A percentile compares a stretch with the other conserved stretches of the same genome.
Conservation (phyloP, 1,140 invertebrate species). For the Rhyzopertha dominica region DNA sequence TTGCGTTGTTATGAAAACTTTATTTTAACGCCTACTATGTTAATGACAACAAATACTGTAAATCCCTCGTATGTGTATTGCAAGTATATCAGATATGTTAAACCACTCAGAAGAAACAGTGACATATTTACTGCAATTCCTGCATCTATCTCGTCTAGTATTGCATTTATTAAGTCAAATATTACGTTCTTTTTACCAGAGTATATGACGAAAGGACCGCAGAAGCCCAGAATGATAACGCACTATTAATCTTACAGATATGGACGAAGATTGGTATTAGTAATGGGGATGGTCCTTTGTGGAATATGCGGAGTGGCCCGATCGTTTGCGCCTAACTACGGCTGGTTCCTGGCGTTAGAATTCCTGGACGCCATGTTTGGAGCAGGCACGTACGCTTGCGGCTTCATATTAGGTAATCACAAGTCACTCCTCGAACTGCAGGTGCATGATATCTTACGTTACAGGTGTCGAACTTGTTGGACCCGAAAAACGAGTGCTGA, state of each 20-base stretch:
- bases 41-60: too few relatives aligned
- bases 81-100: too few relatives aligned
- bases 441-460: slow-evolving; percentile 24
- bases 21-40: too few relatives aligned
- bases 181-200: too few relatives aligned
- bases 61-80: too few relatives aligned
- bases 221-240: too few relatives aligned
- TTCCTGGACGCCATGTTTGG: slow-evolving; percentile 60
- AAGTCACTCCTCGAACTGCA: background rate
- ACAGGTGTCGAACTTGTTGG: slow-evolving; percentile 55
- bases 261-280: slow-evolving; percentile 59
- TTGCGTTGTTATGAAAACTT: too few relatives aligned
- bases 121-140: too few relatives aligned
- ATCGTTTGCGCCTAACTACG: slow-evolving; percentile 60
- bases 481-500: slow-evolving; percentile 66
- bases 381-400: slow-evolving; percentile 59
- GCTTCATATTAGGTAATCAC: slow-evolving; percentile 54
- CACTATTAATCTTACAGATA: slow-evolving; percentile 53
- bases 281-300: slow-evolving; percentile 53
- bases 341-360: slow-evolving; percentile 57
- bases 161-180: too few relatives aligned
- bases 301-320: slow-evolving; percentile 57
- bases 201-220: too few relatives aligned
- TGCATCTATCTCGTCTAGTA: too few relatives aligned
- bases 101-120: too few relatives aligned